Evolutionary conservation across 2,113 vertebrate genomes (phyloP).

Genomic region (Bos javanicus): DNA sequence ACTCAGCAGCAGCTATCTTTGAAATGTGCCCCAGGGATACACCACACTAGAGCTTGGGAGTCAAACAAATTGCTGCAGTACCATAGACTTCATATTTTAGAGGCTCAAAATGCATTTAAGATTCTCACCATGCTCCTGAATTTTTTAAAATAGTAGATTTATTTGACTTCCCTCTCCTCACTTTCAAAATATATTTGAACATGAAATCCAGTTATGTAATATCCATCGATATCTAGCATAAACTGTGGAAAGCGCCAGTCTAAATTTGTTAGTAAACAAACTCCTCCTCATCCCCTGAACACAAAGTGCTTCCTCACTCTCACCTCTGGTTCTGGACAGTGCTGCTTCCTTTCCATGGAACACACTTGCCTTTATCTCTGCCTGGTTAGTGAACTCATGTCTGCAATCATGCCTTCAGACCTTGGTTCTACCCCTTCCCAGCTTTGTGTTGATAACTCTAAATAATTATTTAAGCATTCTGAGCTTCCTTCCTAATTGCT

Average conservation of each 20-base stretch:
- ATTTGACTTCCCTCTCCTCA: fast-evolving
- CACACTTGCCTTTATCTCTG: fast-evolving
- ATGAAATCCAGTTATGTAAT: background rate
- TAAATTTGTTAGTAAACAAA: background rate
- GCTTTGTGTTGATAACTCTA: background rate
- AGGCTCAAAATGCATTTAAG: background rate
- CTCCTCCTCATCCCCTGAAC: background rate
- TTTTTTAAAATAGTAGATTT: background rate
- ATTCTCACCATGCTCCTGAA: background rate
- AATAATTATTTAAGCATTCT: background rate
- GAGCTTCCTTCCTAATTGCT: background rate
- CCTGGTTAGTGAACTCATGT: too few relatives aligned
- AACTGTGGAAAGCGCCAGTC: background rate
- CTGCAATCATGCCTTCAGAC: background rate
- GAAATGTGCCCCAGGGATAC: background rate
- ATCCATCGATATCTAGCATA: background rate
- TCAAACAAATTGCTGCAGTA: background rate
- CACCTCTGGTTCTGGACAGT: fast-evolving
- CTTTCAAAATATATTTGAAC: background rate
- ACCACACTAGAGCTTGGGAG: background rate
- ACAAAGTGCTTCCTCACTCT: background rate
- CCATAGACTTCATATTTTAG: background rate
- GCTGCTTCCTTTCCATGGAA: too few relatives aligned
- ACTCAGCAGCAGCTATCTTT: background rate
- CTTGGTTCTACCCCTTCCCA: background rate